Conservation (phyloP, 2,797 vertebrate species). For the Setipinna tenuifilis region DNA sequence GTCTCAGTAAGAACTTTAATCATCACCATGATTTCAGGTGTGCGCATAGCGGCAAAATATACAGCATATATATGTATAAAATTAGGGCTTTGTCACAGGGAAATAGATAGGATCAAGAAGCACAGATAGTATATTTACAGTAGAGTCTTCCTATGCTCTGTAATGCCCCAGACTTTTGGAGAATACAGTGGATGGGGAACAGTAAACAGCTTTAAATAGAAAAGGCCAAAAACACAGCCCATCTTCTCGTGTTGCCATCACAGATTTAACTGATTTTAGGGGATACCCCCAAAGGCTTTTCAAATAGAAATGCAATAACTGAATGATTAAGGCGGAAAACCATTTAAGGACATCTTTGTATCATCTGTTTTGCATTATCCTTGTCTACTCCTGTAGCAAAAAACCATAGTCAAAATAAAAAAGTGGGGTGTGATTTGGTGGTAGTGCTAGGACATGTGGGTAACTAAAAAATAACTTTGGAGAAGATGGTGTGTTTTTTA, state of each 20-base stretch:
- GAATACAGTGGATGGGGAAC: not conserved
- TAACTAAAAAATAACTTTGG: not conserved
- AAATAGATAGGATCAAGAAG: not conserved
- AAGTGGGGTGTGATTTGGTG: not conserved
- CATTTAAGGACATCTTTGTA: not conserved
- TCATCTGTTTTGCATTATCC: slow-evolving; percentile 9
- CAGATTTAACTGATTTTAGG: not conserved
- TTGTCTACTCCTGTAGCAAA: not conserved
- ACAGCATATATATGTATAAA: not conserved
- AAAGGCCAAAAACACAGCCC: not conserved
- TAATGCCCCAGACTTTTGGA: not conserved
- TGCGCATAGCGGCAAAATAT: not conserved
- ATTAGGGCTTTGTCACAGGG: not conserved
- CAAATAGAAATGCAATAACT: slow-evolving; percentile 14
- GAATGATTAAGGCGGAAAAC: not conserved
- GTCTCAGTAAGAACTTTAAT: not conserved
- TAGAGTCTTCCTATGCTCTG: not conserved
- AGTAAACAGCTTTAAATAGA: not conserved
- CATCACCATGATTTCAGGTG: not conserved
- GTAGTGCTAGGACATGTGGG: not conserved
- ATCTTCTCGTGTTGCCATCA: not conserved
- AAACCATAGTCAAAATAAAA: not conserved
- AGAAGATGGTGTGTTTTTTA: not conserved
- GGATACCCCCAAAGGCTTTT: not conserved
- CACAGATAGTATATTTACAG: not conserved